These are phyloP conservation scores for Chrysolina oricalcia DNA, from an alignment of 2,888 invertebrate species.

Conservation along the genomic window DNA sequence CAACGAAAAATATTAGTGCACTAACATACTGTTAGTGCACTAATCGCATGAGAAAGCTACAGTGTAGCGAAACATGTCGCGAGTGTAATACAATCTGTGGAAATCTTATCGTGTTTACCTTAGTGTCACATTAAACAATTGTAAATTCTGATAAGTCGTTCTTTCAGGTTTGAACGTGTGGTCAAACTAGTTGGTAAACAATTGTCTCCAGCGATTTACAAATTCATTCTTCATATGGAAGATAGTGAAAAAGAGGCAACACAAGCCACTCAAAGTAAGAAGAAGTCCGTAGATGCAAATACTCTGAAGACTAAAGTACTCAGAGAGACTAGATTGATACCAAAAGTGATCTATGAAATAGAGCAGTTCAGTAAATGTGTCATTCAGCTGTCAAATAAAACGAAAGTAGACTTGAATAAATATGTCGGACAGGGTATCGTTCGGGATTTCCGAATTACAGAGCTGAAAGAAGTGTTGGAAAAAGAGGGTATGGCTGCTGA, in stretches of 20 bases:
- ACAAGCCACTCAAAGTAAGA: constrained; percentile 61
- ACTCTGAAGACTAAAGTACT: constrained; percentile 73
- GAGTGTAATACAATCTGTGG: too few relatives aligned
- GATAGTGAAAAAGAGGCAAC: constrained; percentile 70
- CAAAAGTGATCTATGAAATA: constrained; percentile 78
- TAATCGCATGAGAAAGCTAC: too few relatives aligned
- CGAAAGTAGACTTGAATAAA: constrained; percentile 74
- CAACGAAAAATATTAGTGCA: too few relatives aligned
- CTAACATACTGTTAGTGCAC: too few relatives aligned
- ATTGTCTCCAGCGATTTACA: constrained; percentile 75
- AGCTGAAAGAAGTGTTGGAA: constrained; percentile 75
- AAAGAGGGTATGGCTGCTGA: constrained; percentile 48
- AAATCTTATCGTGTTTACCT: too few relatives aligned
- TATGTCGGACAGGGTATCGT: constrained; percentile 78
- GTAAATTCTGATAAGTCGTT: neutral
- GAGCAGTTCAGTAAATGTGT: constrained; percentile 78
- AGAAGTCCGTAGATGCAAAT: constrained; percentile 62
- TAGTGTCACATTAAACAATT: too few relatives aligned
- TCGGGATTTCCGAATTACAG: constrained; percentile 77
- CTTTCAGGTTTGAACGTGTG: constrained; percentile 74
- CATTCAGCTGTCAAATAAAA: constrained; percentile 76
- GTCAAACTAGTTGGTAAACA: constrained; percentile 77
- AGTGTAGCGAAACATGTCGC: too few relatives aligned
- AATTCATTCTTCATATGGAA: constrained; percentile 76
- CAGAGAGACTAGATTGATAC: constrained; percentile 78